Conservation (phyloP, 1,140 invertebrate species). For the Pararge aegeria region DNA sequence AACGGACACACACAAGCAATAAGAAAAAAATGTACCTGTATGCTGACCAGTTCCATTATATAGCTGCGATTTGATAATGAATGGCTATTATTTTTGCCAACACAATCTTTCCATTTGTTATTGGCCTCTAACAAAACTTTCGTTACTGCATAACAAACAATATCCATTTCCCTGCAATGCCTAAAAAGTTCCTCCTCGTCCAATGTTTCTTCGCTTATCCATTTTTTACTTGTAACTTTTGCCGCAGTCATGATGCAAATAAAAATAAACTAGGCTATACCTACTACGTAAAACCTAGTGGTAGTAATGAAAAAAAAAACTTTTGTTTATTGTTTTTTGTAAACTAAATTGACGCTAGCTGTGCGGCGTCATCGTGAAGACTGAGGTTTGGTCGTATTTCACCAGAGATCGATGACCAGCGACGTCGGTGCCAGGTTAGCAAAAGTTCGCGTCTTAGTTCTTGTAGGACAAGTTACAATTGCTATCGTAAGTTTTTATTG, state of each 20-base stretch:
- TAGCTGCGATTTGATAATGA: slow-evolving; percentile 67
- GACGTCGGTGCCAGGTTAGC: slow-evolving; percentile 50
- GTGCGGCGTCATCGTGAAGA: slow-evolving; percentile 47
- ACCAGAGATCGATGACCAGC: slow-evolving; percentile 60
- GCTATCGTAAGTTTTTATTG: slow-evolving; percentile 58
- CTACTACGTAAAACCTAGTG: too few species aligned
- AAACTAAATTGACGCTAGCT: slow-evolving; percentile 40
- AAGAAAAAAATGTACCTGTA: slow-evolving; percentile 56
- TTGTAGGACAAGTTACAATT: slow-evolving; percentile 61
- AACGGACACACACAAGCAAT: too few species aligned
- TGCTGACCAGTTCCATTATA: slow-evolving; percentile 74
- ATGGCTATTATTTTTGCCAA: slow-evolving; percentile 42
- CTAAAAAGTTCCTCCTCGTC: slow-evolving; percentile 62
- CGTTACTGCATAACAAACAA: slow-evolving; percentile 65
- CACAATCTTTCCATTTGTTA: slow-evolving; percentile 63
- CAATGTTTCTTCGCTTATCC: slow-evolving; percentile 61
- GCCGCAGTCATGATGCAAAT: slow-evolving; percentile 44
- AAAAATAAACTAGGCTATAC: slow-evolving; percentile 9
- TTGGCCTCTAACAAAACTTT: slow-evolving; percentile 66
- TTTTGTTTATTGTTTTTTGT: background rate
- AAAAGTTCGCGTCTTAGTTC: slow-evolving; percentile 40
- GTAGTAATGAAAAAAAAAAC: background rate
- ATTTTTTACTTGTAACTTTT: slow-evolving; percentile 58
- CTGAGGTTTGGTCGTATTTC: slow-evolving; percentile 45
- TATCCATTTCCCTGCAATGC: slow-evolving; percentile 64